phyloP scores from a whole-genome alignment of 2,113 vertebrate genomes.

The Rhinichthys klamathensis region DNA sequence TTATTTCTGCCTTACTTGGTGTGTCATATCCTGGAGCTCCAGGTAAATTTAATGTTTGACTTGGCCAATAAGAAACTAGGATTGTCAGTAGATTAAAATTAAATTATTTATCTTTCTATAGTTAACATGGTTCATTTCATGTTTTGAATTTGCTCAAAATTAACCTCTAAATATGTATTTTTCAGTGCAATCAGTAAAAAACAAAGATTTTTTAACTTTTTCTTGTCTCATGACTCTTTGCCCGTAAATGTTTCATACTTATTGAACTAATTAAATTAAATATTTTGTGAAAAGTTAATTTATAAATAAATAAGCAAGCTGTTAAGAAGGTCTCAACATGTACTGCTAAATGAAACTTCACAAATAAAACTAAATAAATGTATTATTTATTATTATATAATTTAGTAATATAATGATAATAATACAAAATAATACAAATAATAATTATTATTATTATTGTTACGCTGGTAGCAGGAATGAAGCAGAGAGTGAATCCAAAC shows the following conservation, averaged over 20 bases:
- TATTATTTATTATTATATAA: background rate
- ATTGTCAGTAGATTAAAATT: background rate
- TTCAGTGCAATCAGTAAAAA: no score
- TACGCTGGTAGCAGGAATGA: no score
- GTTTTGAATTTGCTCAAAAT: background rate
- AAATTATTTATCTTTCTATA: background rate
- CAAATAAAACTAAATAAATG: background rate
- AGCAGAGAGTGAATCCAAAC: no score
- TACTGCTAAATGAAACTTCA: background rate
- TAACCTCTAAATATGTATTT: background rate
- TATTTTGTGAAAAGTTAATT: background rate
- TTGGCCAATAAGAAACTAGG: background rate
- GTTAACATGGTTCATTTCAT: no score
- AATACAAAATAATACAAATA: no score
- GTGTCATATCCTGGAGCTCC: background rate
- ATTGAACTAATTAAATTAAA: no score
- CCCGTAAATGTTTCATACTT: background rate
- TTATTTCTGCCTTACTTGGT: background rate
- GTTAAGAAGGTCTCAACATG: background rate
- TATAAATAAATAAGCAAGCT: background rate
- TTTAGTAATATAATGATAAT: background rate
- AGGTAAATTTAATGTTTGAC: background rate
- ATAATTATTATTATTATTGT: background rate
- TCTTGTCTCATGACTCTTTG: background rate
- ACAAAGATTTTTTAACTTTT: background rate